Percentiles rank a stretch among this genome's conserved stretches.
These are phyloP conservation scores for Ypsolopha scabrella DNA, from an alignment of 2,888 invertebrate genomes.

Conservation along the genomic window DNA sequence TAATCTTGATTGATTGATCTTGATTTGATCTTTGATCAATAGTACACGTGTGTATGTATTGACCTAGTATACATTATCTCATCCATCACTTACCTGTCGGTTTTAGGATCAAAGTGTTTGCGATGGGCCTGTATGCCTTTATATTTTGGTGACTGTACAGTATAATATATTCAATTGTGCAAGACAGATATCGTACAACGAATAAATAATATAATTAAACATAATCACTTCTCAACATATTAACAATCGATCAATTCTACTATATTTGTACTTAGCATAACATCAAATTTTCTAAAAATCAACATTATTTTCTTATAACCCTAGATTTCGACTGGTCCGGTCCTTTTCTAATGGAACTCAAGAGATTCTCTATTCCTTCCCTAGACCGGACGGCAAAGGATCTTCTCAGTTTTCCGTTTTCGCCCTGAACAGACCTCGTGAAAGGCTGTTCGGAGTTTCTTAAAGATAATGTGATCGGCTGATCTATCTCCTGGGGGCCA, in stretches of 20 bases:
- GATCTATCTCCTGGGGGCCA: neutral
- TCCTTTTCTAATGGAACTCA: constrained; percentile 44
- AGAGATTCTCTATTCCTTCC: constrained; percentile 55
- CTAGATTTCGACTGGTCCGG: constrained; percentile 36
- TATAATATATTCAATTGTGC: neutral
- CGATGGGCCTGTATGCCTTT: too few relatives aligned
- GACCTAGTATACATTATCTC: too few relatives aligned
- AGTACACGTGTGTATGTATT: too few relatives aligned
- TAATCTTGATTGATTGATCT: too few relatives aligned
- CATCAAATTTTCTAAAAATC: constrained; percentile 2
- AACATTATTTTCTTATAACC: constrained; percentile 20
- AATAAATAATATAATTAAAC: constrained; percentile 2
- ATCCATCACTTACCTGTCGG: too few relatives aligned
- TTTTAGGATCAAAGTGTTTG: too few relatives aligned
- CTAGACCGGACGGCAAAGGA: constrained; percentile 59
- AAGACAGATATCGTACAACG: neutral
- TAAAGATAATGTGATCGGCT: constrained; percentile 18
- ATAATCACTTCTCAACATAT: too few relatives aligned
- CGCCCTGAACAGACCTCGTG: constrained; percentile 34
- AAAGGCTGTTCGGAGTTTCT: constrained; percentile 43
- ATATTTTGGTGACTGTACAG: neutral
- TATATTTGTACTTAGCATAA: too few relatives aligned
- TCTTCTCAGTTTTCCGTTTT: constrained; percentile 49
- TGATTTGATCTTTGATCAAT: too few relatives aligned
- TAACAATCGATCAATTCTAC: too few relatives aligned